phyloP scores from a whole-genome alignment of 2,113 vertebrate genomes.

The Xyliphius kryptos region DNA sequence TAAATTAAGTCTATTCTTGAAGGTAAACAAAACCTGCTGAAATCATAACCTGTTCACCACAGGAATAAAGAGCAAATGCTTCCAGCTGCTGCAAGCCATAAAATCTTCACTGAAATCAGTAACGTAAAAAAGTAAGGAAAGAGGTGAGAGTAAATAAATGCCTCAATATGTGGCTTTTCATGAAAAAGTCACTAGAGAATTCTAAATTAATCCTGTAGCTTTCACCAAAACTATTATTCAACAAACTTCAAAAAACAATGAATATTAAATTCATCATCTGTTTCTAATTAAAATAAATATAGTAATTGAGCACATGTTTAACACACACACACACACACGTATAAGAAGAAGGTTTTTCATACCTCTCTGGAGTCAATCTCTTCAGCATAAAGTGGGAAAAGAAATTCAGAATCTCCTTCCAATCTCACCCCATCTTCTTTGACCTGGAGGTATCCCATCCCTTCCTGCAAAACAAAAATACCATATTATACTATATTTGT shows the following conservation, averaged over 20 bases:
- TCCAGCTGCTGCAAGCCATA: conserved; percentile 58
- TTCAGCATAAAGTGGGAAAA: conserved; percentile 85
- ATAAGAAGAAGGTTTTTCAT: conserved; percentile 42
- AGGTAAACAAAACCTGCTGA: conserved; percentile 46
- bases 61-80: conserved; percentile 55
- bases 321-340: background rate
- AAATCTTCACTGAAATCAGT: conserved; percentile 53
- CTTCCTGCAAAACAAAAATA: too few relatives aligned
- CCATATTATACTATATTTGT: too few relatives aligned
- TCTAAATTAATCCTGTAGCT: too few relatives aligned
- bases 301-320: background rate
- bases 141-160: conserved; percentile 7
- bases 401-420: conserved; percentile 93
- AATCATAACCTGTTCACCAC: conserved; percentile 57
- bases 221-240: too few relatives aligned
- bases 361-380: conserved; percentile 93
- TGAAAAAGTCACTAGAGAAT: too few relatives aligned
- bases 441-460: conserved; percentile 87
- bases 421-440: conserved; percentile 78
- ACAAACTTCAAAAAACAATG: too few relatives aligned
- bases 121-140: conserved; percentile 1
- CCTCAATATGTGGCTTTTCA: too few relatives aligned
- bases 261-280: background rate
- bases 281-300: background rate
- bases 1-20: too few relatives aligned